phyloP scores from a whole-genome alignment of 2,888 invertebrate genomes.

The Stomorhina lunata region DNA sequence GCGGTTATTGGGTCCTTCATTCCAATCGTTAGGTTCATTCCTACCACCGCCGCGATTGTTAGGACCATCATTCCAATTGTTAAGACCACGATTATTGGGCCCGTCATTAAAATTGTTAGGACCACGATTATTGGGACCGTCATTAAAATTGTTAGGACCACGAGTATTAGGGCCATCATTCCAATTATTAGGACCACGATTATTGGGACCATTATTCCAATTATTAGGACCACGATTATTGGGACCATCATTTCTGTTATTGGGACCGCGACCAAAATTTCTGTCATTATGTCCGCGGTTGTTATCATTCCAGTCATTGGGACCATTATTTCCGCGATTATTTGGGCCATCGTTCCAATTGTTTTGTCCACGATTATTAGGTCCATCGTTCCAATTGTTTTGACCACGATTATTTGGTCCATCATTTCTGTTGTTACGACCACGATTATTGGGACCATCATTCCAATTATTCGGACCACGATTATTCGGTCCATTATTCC shows the following conservation, averaged over 20 bases:
- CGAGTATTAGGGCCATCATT: slow-evolving; percentile 33
- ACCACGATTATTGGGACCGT: not conserved
- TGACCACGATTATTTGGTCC: slow-evolving; percentile 1
- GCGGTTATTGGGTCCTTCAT: slow-evolving; percentile 29
- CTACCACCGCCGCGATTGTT: slow-evolving; percentile 10
- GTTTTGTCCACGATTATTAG: slow-evolving; percentile 31
- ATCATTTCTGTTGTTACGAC: slow-evolving; percentile 15
- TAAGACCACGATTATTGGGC: slow-evolving; percentile 31
- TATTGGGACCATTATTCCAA: slow-evolving; percentile 22
- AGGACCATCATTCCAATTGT: slow-evolving; percentile 17
- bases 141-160: slow-evolving; percentile 12
- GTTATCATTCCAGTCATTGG: slow-evolving; percentile 40
- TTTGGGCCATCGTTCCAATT: slow-evolving; percentile 37
- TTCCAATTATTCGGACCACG: slow-evolving; percentile 4
- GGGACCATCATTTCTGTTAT: slow-evolving; percentile 10
- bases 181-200: slow-evolving; percentile 24
- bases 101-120: slow-evolving; percentile 40
- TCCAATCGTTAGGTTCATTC: slow-evolving; percentile 49
- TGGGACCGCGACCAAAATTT: slow-evolving; percentile 29
- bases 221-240: slow-evolving; percentile 11
- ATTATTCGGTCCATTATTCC: slow-evolving; percentile 11
- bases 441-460: slow-evolving; percentile 6
- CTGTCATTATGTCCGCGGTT: too few relatives aligned
- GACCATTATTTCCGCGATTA: slow-evolving; percentile 31
- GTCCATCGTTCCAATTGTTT: slow-evolving; percentile 45